Base-by-base conservation (phyloP, 2,888 invertebrate genomes). In the Octodonta nipae region DNA sequence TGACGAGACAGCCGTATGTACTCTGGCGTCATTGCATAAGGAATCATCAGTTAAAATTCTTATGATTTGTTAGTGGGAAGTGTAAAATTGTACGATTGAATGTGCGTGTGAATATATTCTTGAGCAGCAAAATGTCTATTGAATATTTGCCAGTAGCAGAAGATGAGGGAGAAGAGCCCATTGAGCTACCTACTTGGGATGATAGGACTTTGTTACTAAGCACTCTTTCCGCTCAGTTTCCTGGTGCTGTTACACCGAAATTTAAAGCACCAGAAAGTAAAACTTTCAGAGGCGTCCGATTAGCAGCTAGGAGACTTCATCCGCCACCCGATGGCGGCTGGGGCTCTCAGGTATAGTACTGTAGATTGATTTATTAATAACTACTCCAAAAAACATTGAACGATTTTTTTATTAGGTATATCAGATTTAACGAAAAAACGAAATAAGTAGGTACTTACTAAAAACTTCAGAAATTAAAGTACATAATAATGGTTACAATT, bases 181-280 rank as follows among this genome's bases (percentile, higher is more conserved):
- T 96, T 48, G 96, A 96, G 66, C 70, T 96, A 49, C 96, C 95
- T n/a, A 80, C 84, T 37, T 95, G 96, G 66, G 78, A 85, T 50
- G 93, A 96, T 66, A 85, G 86, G 37, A 89, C 89, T 13, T 65
- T 96, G 41, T 66, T 93, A 40, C 66, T 98, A 51, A 84, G 91
- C 36, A 98, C 98, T n/a, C 68, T 99, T 36, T 79, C 89, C 45
- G 95, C 91, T 29, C 93, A 96, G 63, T 98, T 91, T 66, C 96
- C 96, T 35, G 95, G 95, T 42, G 85, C 93, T 26, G 91, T 89
- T 60, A 98, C 98, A 15, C 70, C 99, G 34, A 98, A 98, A 69
- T 98, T 89, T 66, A 76, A 92, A 40, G 91, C 91, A 62, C 82
- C 87, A 16, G 93, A 92, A 43, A 84, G 83, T 16, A 81, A 85